A percentile compares a stretch with the other conserved stretches of the same genome.
These are phyloP conservation scores for Norana najaformis DNA, from an alignment of 2,888 invertebrate species.

Conservation along the genomic window DNA sequence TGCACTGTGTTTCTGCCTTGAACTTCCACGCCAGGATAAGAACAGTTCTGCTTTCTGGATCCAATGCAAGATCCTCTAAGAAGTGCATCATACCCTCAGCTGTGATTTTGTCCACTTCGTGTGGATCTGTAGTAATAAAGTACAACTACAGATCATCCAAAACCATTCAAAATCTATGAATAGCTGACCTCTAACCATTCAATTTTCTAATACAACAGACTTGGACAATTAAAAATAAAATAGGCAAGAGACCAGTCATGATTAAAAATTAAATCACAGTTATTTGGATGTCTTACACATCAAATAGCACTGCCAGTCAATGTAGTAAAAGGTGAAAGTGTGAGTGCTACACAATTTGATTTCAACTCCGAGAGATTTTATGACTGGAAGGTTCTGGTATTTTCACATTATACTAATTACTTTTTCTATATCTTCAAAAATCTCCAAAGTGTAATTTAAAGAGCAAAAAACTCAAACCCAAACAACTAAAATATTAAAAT, in stretches of 20 bases:
- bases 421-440: no score
- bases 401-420: neutral
- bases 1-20: constrained; percentile 93
- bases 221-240: no score
- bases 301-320: neutral
- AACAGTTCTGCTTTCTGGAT: constrained; percentile 90
- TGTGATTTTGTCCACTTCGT: constrained; percentile 82
- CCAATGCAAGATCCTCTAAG: constrained; percentile 86
- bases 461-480: neutral
- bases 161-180: neutral
- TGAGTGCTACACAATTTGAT: neutral
- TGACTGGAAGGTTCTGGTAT: neutral
- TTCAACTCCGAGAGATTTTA: neutral
- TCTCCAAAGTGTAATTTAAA: neutral
- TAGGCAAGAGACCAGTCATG: neutral
- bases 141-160: neutral
- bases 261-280: neutral
- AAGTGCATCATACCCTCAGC: constrained; percentile 94
- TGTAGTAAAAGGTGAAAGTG: neutral
- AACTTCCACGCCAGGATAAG: constrained; percentile 97
- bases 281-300: neutral
- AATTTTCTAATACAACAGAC: no score
- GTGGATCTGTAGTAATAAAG: constrained; percentile 71
- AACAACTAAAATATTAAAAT: neutral
- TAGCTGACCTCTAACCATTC: neutral